A percentile compares a stretch with the other conserved stretches of the same genome.
Conservation (phyloP, 1,140 invertebrate genomes). For the Tetragnatha versicolor region DNA sequence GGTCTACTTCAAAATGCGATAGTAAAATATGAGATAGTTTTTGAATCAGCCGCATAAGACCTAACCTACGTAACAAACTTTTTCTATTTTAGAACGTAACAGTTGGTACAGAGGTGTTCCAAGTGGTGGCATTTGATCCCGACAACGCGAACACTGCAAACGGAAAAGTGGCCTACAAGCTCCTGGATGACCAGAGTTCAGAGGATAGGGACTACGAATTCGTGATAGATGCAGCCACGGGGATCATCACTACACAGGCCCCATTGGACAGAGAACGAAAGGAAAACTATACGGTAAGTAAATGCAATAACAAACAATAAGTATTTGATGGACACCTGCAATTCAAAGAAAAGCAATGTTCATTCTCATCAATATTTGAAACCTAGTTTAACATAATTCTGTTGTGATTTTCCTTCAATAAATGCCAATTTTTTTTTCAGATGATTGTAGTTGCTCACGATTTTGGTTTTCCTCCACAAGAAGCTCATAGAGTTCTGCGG, state of each 20-base stretch:
- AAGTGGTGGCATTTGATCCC: constrained; percentile 61
- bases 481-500: constrained; percentile 74
- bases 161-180: constrained; percentile 76
- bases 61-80: too few species aligned
- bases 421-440: constrained; percentile 10
- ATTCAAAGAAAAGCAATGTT: too few species aligned
- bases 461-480: constrained; percentile 77
- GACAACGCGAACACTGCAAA: constrained; percentile 75
- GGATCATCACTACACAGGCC: constrained; percentile 75
- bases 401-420: background rate
- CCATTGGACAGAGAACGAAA: constrained; percentile 76
- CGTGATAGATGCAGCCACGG: constrained; percentile 69
- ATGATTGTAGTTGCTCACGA: constrained; percentile 75
- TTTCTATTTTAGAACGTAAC: constrained; percentile 65
- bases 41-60: too few species aligned
- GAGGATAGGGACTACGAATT: constrained; percentile 47
- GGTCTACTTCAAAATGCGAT: too few species aligned
- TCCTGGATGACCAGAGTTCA: constrained; percentile 68
- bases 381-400: too few species aligned
- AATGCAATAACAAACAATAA: background rate
- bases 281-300: constrained; percentile 73
- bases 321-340: too few species aligned
- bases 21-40: too few species aligned
- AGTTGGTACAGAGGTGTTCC: constrained; percentile 59
- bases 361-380: too few species aligned